Base-by-base conservation (phyloP, 2,797 vertebrate species). In the Urosaurus nigricauda region DNA sequence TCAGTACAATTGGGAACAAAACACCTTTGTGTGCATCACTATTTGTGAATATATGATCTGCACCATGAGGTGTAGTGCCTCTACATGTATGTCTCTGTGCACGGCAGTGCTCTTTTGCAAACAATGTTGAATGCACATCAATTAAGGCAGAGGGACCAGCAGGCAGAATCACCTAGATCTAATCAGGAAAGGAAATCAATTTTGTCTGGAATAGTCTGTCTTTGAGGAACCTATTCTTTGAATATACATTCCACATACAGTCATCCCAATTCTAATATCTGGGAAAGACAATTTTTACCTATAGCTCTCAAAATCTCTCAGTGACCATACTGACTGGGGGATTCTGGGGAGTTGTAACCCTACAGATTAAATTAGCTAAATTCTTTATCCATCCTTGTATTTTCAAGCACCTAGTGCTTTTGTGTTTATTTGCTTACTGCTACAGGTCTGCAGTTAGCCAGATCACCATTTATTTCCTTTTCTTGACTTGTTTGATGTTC, bases 401-500 rank as follows among this genome's bases (percentile, higher is more conserved):
- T 58, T 60, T 63, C 24, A 40, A 37, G n/a, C 4, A 60, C 21
- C 53, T 53, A 13, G 29, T 5, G 3, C 9, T 21, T 79, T 51
- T 11, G 24, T 68, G 40, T 35, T 63, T 58, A 2, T 43, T 81
- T 81, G 79, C 53, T 58, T 74, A 29, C 37, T 68, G 9, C 53
- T 81, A 12, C 32, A 73, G 43, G 37, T 87, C 68, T 35, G 19
- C 29, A 70, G 16, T 32, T 68, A 70, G 32, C 1, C 14, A 13
- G 79, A 35, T 80, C 51, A 71, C 40, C 80, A n/a, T 86, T 79
- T 68, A 68, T 68, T 86, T 87, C 37, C 29, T 68, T 71, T 58
- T 40, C 86, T 73, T 81, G 35, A 81, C 53, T 79, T 79, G n/a
- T 51, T 68, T 53, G 6, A 86, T 68, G 29, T 70, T 53, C 29